Conservation (phyloP, 2,888 invertebrate genomes). For the Heteropelma amictum region DNA sequence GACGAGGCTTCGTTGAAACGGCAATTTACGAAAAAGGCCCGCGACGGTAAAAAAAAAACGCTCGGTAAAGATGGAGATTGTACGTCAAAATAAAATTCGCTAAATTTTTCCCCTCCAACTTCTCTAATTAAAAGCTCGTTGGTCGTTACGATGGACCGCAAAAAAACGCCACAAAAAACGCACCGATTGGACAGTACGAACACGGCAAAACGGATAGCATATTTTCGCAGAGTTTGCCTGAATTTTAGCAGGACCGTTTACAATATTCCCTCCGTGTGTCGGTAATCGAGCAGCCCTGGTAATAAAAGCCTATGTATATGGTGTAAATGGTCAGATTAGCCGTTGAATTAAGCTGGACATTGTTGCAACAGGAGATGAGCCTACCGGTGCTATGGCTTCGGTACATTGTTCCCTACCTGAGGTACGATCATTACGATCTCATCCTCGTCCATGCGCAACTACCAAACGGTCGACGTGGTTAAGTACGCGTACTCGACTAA, state of each 20-base stretch:
- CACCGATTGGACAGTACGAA: no score
- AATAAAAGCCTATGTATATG: no score
- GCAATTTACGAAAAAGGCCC: not conserved
- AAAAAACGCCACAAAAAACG: no score
- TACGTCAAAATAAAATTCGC: not conserved
- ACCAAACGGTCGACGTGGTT: slow-evolving; percentile 28
- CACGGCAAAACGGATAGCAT: no score
- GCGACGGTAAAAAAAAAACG: not conserved
- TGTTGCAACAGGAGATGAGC: slow-evolving; percentile 28
- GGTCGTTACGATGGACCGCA: no score
- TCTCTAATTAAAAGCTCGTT: no score
- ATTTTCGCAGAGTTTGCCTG: no score
- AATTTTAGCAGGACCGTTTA: no score
- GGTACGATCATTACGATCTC: slow-evolving; percentile 20
- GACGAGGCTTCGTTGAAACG: not conserved
- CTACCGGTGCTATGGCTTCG: slow-evolving; percentile 2
- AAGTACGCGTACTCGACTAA: slow-evolving; percentile 21
- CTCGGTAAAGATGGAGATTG: not conserved
- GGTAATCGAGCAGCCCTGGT: slow-evolving; percentile 12
- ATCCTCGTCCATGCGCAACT: slow-evolving; percentile 23
- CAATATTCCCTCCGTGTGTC: no score
- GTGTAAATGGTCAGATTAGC: slow-evolving; percentile 17
- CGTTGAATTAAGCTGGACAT: not conserved
- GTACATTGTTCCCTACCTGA: not conserved
- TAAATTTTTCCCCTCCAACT: not conserved